Percentiles rank a stretch among this genome's conserved stretches.
Evolutionary conservation across 2,797 vertebrate genomes (phyloP).

Genomic region (Danio choprae): DNA sequence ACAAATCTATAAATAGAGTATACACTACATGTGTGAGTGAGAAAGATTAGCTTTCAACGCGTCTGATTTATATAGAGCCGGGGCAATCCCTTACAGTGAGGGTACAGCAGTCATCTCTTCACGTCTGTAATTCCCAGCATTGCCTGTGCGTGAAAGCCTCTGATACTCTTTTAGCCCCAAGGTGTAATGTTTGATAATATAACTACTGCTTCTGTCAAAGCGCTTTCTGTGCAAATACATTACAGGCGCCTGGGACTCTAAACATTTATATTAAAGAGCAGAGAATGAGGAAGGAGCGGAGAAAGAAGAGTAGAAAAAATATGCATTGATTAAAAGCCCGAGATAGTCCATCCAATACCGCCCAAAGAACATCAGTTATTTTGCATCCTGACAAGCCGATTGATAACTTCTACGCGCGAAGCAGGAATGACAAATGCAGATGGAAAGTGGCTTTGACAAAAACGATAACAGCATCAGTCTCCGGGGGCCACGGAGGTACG

Average conservation of each 20-base stretch:
- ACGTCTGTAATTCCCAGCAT: constrained; percentile 81
- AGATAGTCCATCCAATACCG: constrained; percentile 99
- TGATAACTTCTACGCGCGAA: constrained; percentile 99
- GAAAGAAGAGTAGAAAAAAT: constrained; percentile 86
- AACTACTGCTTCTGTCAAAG: constrained; percentile 95
- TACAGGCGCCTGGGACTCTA: constrained; percentile 90
- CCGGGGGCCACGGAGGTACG: constrained; percentile 92
- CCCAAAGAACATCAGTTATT: constrained; percentile 99
- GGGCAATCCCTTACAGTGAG: constrained; percentile 89
- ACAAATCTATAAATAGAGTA: constrained; percentile 71
- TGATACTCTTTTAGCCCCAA: constrained; percentile 92
- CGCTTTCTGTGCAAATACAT: constrained; percentile 88
- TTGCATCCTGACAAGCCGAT: constrained; percentile 99
- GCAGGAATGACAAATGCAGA: constrained; percentile 98
- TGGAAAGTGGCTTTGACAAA: constrained; percentile 99
- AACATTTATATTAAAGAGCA: constrained; percentile 98
- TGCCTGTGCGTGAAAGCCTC: constrained; percentile 82
- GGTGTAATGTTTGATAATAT: constrained; percentile 99
- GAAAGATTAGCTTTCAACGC: constrained; percentile 89
- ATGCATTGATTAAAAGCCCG: constrained; percentile 99
- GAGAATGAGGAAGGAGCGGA: constrained; percentile 83
- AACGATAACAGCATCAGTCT: constrained; percentile 99
- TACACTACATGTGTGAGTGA: constrained; percentile 82
- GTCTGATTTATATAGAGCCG: constrained; percentile 95
- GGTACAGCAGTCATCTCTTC: constrained; percentile 81